Conservation (phyloP, 2,797 vertebrate genomes). For the Cygnus olor region DNA sequence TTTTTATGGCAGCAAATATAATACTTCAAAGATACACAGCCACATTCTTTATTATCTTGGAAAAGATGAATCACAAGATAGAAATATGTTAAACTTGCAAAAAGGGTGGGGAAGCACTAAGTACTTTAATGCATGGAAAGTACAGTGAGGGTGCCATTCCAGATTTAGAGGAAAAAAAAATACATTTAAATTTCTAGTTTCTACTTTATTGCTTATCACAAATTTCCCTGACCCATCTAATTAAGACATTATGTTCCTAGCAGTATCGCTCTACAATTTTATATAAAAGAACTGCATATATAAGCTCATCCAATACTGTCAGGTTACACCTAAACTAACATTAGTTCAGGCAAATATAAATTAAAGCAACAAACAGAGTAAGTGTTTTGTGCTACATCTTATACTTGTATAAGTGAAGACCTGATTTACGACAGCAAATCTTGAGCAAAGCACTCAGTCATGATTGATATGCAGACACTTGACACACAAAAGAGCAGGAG, state of each 20-base stretch:
- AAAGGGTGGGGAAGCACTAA: neutral
- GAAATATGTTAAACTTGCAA: neutral
- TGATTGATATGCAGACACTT: neutral
- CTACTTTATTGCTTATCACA: neutral
- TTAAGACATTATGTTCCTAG: neutral
- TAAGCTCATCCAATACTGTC: neutral
- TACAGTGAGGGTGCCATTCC: neutral
- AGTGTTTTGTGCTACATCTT: neutral
- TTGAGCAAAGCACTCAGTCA: fast-evolving
- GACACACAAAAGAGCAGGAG: neutral
- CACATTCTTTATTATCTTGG: neutral
- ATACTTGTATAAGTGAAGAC: neutral
- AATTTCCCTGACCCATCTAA: neutral
- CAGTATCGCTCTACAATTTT: neutral
- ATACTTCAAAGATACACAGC: neutral
- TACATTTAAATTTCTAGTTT: neutral
- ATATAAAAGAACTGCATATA: no score
- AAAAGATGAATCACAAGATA: neutral
- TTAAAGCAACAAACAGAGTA: neutral
- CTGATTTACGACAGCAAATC: neutral
- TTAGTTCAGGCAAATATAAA: neutral
- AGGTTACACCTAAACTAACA: neutral
- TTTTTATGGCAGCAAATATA: neutral
- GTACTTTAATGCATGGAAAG: neutral
- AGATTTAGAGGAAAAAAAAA: neutral